Conservation (phyloP, 2,113 vertebrate genomes). For the Catagonus wagneri region DNA sequence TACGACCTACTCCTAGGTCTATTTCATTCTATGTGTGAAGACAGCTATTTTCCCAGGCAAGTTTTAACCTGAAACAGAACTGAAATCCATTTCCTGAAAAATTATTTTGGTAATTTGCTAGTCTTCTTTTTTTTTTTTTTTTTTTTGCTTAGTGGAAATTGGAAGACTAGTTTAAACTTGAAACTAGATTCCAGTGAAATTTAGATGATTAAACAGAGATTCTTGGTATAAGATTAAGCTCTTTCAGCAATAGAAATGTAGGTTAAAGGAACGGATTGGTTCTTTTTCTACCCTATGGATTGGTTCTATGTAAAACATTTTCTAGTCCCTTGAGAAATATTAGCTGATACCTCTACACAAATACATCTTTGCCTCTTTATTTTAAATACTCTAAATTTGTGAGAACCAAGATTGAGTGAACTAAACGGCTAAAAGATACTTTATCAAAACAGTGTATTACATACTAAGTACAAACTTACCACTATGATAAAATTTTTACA, state of each 20-base stretch:
- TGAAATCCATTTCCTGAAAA: conserved; percentile 17
- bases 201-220: conserved; percentile 4
- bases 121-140: not conserved
- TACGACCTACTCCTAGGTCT: not conserved
- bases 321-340: not conserved
- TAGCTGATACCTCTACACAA: not conserved
- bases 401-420: conserved; percentile 24
- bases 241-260: not conserved
- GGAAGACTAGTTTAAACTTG: conserved; percentile 7
- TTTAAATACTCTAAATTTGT: conserved; percentile 12
- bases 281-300: not conserved
- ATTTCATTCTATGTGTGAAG: not conserved
- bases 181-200: not conserved
- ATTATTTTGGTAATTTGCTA: not conserved
- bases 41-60: not conserved
- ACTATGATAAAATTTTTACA: not conserved
- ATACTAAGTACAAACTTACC: conserved; percentile 7
- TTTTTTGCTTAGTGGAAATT: not conserved
- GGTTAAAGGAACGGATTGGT: not conserved
- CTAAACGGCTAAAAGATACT: not conserved
- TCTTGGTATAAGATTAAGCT: not conserved
- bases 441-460: not conserved
- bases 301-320: not conserved
- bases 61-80: not conserved
- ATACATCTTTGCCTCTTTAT: not conserved